These are phyloP conservation scores for Hypanus sabinus DNA, from an alignment of 2,113 vertebrate genomes.

Conservation along the genomic window DNA sequence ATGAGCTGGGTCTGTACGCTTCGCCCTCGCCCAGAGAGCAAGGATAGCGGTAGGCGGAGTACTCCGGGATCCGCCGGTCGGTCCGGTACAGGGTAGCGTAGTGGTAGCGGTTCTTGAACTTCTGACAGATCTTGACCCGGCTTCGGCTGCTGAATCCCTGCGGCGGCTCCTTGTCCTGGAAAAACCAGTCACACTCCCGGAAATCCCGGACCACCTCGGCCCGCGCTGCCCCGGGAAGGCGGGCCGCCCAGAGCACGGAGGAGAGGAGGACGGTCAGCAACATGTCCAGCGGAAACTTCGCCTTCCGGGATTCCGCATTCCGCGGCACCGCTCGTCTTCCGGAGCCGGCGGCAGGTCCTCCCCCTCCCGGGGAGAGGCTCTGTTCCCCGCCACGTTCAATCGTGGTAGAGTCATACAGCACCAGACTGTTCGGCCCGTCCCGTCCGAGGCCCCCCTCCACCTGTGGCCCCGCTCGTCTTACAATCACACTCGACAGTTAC, in stretches of 20 bases:
- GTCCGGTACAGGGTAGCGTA: background rate
- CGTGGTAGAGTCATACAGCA: too few species aligned
- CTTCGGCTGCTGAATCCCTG: background rate
- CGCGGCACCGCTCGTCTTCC: background rate
- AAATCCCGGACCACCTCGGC: background rate
- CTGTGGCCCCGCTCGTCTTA: too few species aligned
- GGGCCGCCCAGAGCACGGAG: background rate
- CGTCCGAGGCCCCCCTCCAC: too few species aligned
- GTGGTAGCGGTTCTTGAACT: background rate
- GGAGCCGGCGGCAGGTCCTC: too few species aligned
- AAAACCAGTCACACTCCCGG: background rate
- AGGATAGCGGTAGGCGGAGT: background rate
- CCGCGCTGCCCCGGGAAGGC: background rate
- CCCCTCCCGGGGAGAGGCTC: too few species aligned
- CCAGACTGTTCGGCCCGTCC: too few species aligned
- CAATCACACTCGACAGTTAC: too few species aligned
- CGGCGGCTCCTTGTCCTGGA: background rate
- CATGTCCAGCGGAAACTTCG: background rate
- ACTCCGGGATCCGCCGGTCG: background rate
- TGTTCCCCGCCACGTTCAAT: too few species aligned
- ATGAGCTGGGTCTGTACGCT: background rate
- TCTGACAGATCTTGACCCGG: conserved; percentile 1
- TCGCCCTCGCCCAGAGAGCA: background rate
- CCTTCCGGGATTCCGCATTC: background rate
- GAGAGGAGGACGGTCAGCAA: too few species aligned